Evolutionary conservation across 2,888 invertebrate species (phyloP).

Genomic region (Epirrhoe alternata): DNA sequence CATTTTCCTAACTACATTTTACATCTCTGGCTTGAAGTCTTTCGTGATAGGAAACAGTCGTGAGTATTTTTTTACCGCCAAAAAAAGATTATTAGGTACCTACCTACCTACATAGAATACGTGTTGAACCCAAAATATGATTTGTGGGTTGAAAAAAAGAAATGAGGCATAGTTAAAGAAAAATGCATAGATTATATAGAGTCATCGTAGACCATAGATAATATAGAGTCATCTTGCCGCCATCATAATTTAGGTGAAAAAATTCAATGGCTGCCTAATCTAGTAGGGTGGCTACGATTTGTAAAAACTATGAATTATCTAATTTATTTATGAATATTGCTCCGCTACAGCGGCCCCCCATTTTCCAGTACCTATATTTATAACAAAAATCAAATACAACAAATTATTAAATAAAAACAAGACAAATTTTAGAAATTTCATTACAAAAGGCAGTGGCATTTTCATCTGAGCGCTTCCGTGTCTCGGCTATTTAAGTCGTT

Average conservation of each 20-base stretch:
- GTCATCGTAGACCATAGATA: conserved; percentile 78
- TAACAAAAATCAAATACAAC: too few relatives aligned
- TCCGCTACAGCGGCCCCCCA: too few relatives aligned
- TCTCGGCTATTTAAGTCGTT: too few relatives aligned
- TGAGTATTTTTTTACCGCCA: not conserved
- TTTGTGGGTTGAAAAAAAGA: conserved; percentile 50
- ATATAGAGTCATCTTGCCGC: conserved; percentile 80
- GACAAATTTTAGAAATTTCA: too few relatives aligned
- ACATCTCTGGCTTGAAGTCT: not conserved
- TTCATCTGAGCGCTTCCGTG: too few relatives aligned
- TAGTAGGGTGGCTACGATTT: conserved; percentile 55
- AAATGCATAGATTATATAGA: conserved; percentile 78
- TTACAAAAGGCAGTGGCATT: too few relatives aligned
- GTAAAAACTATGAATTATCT: not conserved
- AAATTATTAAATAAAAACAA: too few relatives aligned
- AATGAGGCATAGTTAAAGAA: conserved; percentile 21
- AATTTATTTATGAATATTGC: too few relatives aligned
- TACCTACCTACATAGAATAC: not conserved
- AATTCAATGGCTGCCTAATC: conserved; percentile 63
- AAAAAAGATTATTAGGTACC: not conserved
- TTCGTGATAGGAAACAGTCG: not conserved
- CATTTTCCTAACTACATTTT: too few relatives aligned
- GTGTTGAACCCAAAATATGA: conserved; percentile 45
- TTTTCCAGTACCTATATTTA: too few relatives aligned
- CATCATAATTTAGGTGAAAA: conserved; percentile 66